phyloP scores from a whole-genome alignment of 2,888 invertebrate species.

The Netelia fuscicornis region DNA sequence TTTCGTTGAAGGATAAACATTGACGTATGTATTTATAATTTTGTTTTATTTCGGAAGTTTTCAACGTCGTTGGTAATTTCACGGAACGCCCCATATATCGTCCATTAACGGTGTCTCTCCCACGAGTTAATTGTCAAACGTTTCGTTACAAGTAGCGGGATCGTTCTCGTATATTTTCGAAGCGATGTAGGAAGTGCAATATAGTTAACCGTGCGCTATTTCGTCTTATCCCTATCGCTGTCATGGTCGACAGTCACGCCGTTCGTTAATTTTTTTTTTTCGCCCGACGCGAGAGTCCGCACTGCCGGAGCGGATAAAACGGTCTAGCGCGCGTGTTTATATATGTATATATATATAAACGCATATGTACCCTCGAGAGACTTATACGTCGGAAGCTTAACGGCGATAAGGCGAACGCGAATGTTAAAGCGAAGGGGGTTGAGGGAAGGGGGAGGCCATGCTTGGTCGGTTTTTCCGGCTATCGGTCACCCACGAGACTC shows the following conservation, averaged over 20 bases:
- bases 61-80: no score
- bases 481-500: slow-evolving; percentile 54
- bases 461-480: slow-evolving; percentile 52
- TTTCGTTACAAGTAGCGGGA: slow-evolving; percentile 49
- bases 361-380: slow-evolving; percentile 37
- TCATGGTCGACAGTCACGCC: slow-evolving; percentile 77
- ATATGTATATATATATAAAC: slow-evolving; percentile 10
- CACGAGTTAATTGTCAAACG: slow-evolving; percentile 77
- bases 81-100: neutral
- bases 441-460: slow-evolving; percentile 17
- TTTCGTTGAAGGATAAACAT: no score
- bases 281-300: slow-evolving; percentile 29
- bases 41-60: no score
- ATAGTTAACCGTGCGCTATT: slow-evolving; percentile 47
- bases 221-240: slow-evolving; percentile 80
- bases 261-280: slow-evolving; percentile 48
- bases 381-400: slow-evolving; percentile 64
- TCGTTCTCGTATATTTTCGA: slow-evolving; percentile 74
- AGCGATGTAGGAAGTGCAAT: slow-evolving; percentile 78
- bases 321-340: slow-evolving; percentile 33
- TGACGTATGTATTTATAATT: no score
- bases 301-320: slow-evolving; percentile 61
- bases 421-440: slow-evolving; percentile 11
- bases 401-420: slow-evolving; percentile 46
- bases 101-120: slow-evolving; percentile 65